Base-by-base conservation (phyloP, 2,797 vertebrate genomes). In the Periophthalmus magnuspinnatus region DNA sequence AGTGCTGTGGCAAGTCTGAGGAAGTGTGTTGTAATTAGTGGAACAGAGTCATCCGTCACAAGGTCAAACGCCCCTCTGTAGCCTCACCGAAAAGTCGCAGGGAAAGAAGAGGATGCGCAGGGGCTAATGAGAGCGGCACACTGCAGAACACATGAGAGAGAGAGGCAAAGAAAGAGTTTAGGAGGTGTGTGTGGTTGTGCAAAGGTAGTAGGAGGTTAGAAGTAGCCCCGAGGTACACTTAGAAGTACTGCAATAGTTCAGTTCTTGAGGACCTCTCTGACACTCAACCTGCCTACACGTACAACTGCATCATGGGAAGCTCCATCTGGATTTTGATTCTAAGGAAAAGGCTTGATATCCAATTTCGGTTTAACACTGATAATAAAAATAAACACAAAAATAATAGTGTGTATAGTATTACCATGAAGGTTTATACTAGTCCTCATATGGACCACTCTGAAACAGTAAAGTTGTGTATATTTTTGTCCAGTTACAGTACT, bases 71-170 rank as follows among this genome's bases (percentile, higher is more conserved):
- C 71, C 67, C 70, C 67, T 79, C 65, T 22, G 5, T 65, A 65
- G 78, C 78, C 65, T 74, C 7, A 66, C 69, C 73, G 71, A 78
- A 65, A 72, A 69, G 52, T 76, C 77, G 72, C 58, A 60, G 68
- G 41, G 63, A 67, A 68, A 32, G 65, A 65, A 70, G 71, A 65
- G 22, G 4, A 50, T 63, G 64, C 72, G 72, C 6, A 65, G 75
- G 81, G 87, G 86, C 81, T 86, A 88, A 91, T 91, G 74, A 87
- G 81, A 84, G 67, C 74, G 80, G 81, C 78, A 82, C 75, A 75
- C 89, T 86, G 81, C 79, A 82, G 74, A 81, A 69, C 67, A 73
- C 58, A 72, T 63, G 58, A 66, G 72, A 48, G 67, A 61, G 57
- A 65, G 48, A 67, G 57, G 14, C 45, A 38, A 38, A 65, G 72